phyloP scores from a whole-genome alignment of 1,140 invertebrate species.

The Drosophila bocki region DNA sequence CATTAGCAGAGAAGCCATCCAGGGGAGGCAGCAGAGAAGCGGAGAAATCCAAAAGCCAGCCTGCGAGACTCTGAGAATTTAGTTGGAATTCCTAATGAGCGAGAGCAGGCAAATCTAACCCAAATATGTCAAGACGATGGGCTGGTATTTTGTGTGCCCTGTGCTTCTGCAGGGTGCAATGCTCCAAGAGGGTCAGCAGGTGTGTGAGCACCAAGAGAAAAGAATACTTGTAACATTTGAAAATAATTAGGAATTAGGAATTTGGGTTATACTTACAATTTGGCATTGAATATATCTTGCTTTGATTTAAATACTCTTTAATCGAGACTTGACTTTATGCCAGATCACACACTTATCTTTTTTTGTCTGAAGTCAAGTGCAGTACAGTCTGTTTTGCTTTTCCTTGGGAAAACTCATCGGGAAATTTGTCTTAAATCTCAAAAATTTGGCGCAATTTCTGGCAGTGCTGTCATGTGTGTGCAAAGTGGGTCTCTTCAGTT shows the following conservation, averaged over 20 bases:
- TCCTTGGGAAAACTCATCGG: too few species aligned
- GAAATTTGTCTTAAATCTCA: too few species aligned
- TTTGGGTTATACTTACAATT: too few species aligned
- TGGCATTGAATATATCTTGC: too few species aligned
- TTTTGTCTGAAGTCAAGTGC: too few species aligned
- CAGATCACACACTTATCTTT: too few species aligned
- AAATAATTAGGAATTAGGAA: neutral
- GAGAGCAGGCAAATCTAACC: constrained; percentile 55
- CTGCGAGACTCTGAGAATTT: constrained; percentile 42
- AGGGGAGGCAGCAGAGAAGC: constrained; percentile 29
- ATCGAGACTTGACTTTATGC: too few species aligned
- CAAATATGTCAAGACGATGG: constrained; percentile 75
- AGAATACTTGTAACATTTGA: neutral
- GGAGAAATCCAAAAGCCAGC: constrained; percentile 11
- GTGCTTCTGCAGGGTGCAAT: constrained; percentile 61
- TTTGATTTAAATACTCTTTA: too few species aligned
- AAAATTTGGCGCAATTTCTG: neutral
- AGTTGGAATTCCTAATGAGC: constrained; percentile 74
- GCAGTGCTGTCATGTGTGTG: constrained; percentile 13
- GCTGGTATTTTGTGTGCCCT: constrained; percentile 65
- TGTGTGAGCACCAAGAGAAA: constrained; percentile 29
- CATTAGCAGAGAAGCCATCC: constrained; percentile 74
- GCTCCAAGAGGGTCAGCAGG: constrained; percentile 77
- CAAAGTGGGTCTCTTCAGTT: constrained; percentile 69
- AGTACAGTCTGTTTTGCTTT: too few species aligned